Base-by-base conservation (phyloP, 2,113 vertebrate genomes). In the Protomyctophum bolini region DNA sequence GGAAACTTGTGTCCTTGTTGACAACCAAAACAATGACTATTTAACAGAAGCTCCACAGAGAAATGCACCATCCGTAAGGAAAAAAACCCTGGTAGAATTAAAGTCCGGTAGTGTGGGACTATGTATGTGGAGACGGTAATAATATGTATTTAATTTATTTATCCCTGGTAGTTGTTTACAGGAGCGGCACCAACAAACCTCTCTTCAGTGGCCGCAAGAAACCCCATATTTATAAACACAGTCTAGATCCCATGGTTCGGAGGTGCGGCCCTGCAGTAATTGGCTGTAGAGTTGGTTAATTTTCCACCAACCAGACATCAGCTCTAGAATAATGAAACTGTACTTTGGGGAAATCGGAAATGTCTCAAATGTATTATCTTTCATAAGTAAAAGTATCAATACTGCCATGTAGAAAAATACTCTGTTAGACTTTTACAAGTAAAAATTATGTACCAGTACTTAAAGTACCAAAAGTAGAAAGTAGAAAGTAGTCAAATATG, bases 11-110 rank as follows among this genome's bases (percentile, higher is more conserved):
- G 7, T 87, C 74, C 76, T 81, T 78, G 86, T 12, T 76, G 56
- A 82, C 63, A 85, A 77, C 76, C 79, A 65, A 87, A 86, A 72
- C 75, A 81, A 15, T 87, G 63, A 69, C 72, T 84, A 45, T 83
- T 89, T 6, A 83, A 52, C 48, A 90, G 55, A 56, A 91, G 68
- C 73, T 89, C 90, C 64, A 82, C 83, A 1, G 89, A 84, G 55
- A 75, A 88, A 68, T 87, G 85, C 72, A 88, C 66, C 88, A 89
- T 91, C n/a, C 85, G 86, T 76, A 9, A 65, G 56, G 28, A 29
- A 55, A 9, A 6, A n/a, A 59, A 12, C n/a, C 59, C 50, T 64
- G 6, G 6, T 28, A 0, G 28, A 2, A 7, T 8, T 3, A 14
- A 14, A 49, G 52, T 46, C 28, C 33, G 33, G 11, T 10, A 1